A percentile compares a stretch with the other conserved stretches of the same genome.
phyloP scores from a whole-genome alignment of 1,140 invertebrate genomes.

The Leptinotarsa texana region DNA sequence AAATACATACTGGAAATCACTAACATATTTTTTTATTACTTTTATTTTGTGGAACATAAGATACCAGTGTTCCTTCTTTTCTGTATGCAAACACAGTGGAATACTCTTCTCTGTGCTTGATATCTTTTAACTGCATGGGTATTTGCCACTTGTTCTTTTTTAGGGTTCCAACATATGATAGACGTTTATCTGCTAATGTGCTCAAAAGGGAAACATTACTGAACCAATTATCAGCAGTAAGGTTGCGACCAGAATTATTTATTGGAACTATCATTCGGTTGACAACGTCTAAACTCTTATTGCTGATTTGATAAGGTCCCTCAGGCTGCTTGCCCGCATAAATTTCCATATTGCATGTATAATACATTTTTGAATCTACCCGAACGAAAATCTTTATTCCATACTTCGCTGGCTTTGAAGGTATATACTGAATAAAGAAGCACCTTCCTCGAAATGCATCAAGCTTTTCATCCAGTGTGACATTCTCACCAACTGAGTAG shows the following conservation, averaged over 20 bases:
- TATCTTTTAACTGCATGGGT: background rate
- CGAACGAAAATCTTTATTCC: constrained; percentile 23
- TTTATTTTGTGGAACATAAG: constrained; percentile 23
- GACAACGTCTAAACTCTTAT: constrained; percentile 13
- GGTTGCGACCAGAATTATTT: constrained; percentile 12
- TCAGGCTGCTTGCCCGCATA: constrained; percentile 23
- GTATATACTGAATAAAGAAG: constrained; percentile 24
- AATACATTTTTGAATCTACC: constrained; percentile 18
- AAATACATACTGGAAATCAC: constrained; percentile 41
- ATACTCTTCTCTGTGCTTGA: background rate
- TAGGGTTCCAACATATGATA: background rate
- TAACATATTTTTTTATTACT: constrained; percentile 33
- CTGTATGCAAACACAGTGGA: constrained; percentile 28
- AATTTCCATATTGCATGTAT: constrained; percentile 20
- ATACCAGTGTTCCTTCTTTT: constrained; percentile 11
- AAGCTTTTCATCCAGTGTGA: constrained; percentile 23
- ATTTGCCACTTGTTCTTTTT: constrained; percentile 2
- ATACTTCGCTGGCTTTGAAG: constrained; percentile 22
- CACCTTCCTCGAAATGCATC: constrained; percentile 21
- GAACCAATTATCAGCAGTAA: constrained; percentile 23
- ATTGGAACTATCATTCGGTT: constrained; percentile 12
- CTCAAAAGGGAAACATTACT: background rate
- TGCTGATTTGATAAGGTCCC: background rate
- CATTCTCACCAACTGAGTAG: background rate
- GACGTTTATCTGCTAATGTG: background rate